Base-by-base conservation (phyloP, 2,888 invertebrate genomes). In the Tetranychus piercei region DNA sequence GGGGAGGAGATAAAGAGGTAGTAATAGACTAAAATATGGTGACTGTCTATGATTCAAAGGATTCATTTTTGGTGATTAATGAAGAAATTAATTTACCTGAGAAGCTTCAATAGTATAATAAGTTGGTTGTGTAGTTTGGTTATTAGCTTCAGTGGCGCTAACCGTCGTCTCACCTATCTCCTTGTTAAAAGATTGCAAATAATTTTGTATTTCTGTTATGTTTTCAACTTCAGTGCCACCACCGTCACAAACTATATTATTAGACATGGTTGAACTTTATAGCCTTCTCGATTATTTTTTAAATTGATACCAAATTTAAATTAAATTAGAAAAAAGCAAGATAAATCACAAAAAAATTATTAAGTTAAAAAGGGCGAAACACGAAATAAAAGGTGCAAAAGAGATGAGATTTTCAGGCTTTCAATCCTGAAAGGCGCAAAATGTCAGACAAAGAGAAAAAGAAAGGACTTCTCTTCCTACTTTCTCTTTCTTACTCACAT, bases 101-200 rank as follows among this genome's bases (percentile, higher is more conserved):
- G 69, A 45, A n/a, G 75, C 64, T 20, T 75, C 75, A 34, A 75
- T 75, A n/a, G 75, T 70, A 71, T 73, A 75, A 64, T 71, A 75
- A 15, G 75, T 73, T 66, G 20, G 34, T 44, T 18, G 15, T 55
- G 55, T 55, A 34, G 23, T 43, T 34, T 55, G 64, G n/a, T 66
- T 45, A 43, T 66, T 71, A 11, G 74, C 72, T 5, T 76, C 75
- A 75, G 74, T 74, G 34, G 66, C 76, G 11, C 73, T 73, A n/a
- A 70, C 75, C 2, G 76, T 70, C 20, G 70, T 71, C 67, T 76
- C 76, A n/a, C 71, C 76, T 15, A 90, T 89, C 82, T 91, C 90
- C 80, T 90, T 90, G 80, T 91, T 89, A 81, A 91, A 90, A 22
- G 89, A 88, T 76, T 89, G 89, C 78, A 92, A 84, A 80, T 91